These are phyloP conservation scores for Calliphora vomitoria DNA, from an alignment of 2,888 invertebrate genomes.

Conservation along the genomic window DNA sequence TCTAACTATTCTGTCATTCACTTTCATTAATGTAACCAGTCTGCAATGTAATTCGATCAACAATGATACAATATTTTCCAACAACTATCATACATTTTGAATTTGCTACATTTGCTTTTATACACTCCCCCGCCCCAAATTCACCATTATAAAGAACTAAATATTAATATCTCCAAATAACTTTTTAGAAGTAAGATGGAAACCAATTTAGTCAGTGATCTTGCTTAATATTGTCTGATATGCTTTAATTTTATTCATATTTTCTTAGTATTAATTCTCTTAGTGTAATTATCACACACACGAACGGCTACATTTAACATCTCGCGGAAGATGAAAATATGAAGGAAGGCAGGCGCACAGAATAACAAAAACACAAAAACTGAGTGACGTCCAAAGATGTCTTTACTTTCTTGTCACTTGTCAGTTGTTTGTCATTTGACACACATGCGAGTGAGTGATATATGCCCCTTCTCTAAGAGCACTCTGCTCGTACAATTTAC, in stretches of 20 bases:
- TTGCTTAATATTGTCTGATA: too few species aligned
- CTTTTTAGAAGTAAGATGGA: too few species aligned
- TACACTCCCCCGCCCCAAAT: too few species aligned
- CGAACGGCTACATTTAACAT: constrained; percentile 28
- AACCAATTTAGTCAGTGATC: too few species aligned
- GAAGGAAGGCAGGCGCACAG: constrained; percentile 28
- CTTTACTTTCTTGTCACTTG: constrained; percentile 82
- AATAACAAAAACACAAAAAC: constrained; percentile 36
- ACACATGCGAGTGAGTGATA: constrained; percentile 83
- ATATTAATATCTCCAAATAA: too few species aligned
- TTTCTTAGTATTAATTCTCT: not conserved
- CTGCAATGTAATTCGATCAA: too few species aligned
- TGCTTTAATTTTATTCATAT: not conserved
- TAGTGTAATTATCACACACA: constrained; percentile 14
- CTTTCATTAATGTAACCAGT: too few species aligned
- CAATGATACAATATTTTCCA: too few species aligned
- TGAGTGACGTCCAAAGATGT: constrained; percentile 69
- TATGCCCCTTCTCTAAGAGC: constrained; percentile 79
- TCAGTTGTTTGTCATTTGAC: constrained; percentile 83
- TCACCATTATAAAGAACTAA: too few species aligned
- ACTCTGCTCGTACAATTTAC: constrained; percentile 53
- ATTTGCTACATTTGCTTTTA: too few species aligned
- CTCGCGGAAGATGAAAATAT: constrained; percentile 72
- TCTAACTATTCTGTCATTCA: too few species aligned
- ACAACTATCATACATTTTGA: too few species aligned